Conservation (phyloP, 2,797 vertebrate species). For the Thamnophis elegans region DNA sequence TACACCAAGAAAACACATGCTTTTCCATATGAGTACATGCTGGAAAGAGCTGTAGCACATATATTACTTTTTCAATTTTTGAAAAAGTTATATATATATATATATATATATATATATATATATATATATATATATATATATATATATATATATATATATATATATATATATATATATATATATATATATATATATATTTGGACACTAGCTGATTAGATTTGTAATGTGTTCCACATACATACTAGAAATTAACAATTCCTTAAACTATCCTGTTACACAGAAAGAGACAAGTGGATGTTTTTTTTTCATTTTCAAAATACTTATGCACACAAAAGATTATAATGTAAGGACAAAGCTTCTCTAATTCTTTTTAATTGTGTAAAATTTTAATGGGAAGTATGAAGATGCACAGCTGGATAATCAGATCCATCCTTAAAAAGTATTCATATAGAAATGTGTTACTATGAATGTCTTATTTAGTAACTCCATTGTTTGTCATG, state of each 20-base stretch:
- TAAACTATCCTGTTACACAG: background rate
- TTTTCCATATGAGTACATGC: background rate
- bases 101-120: no score
- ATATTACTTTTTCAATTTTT: background rate
- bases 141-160: no score
- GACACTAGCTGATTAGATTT: background rate
- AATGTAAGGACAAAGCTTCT: background rate
- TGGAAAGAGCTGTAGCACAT: background rate
- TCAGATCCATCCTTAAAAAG: rapidly evolving
- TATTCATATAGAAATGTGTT: rapidly evolving
- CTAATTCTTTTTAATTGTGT: background rate
- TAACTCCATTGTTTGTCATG: rapidly evolving
- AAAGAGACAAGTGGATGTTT: background rate
- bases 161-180: no score
- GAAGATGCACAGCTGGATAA: background rate
- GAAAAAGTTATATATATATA: no score
- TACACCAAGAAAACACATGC: background rate
- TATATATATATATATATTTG: no score
- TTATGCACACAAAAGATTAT: background rate
- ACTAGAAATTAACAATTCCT: background rate
- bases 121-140: no score
- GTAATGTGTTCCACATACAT: background rate
- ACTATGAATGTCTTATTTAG: rapidly evolving
- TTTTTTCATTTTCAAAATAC: background rate
- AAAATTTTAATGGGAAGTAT: background rate